phyloP scores from a whole-genome alignment of 2,797 vertebrate genomes.

The Basileuterus tristriatus region DNA sequence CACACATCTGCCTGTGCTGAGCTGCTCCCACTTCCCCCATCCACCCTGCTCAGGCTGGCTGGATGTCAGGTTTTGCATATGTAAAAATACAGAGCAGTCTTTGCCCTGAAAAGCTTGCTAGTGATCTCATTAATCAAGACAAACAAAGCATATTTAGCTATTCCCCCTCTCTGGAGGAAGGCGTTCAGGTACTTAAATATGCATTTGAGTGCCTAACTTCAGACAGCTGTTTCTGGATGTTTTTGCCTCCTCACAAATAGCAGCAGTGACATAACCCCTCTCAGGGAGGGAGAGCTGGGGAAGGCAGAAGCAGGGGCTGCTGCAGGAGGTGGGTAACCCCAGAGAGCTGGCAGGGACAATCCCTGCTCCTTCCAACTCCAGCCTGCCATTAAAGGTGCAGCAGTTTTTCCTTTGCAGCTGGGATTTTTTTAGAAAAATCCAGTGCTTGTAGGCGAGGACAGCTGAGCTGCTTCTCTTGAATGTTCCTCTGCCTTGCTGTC shows the following conservation, averaged over 20 bases:
- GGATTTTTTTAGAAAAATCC: background rate
- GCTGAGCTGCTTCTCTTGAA: background rate
- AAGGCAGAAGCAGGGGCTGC: background rate
- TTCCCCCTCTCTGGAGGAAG: slow-evolving; percentile 40
- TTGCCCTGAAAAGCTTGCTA: slow-evolving; percentile 61
- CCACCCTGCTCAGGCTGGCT: slow-evolving; percentile 35
- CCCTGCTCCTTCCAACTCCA: background rate
- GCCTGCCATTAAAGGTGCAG: background rate
- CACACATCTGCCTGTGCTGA: background rate
- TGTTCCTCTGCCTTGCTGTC: background rate
- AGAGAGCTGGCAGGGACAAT: background rate
- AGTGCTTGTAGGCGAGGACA: background rate
- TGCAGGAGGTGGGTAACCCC: background rate
- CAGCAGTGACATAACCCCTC: background rate
- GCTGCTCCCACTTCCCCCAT: background rate
- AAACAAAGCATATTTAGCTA: slow-evolving; percentile 57
- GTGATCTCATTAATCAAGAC: slow-evolving; percentile 68
- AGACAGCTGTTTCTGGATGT: slow-evolving; percentile 17
- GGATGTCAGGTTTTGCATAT: slow-evolving; percentile 55
- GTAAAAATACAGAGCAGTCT: slow-evolving; percentile 47
- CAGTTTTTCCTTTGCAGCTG: background rate
- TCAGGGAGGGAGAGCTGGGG: background rate
- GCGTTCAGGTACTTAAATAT: slow-evolving; percentile 46
- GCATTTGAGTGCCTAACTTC: slow-evolving; percentile 45
- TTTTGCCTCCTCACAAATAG: background rate